Conservation (phyloP, 2,888 invertebrate genomes). For the Resseliella maxima region DNA sequence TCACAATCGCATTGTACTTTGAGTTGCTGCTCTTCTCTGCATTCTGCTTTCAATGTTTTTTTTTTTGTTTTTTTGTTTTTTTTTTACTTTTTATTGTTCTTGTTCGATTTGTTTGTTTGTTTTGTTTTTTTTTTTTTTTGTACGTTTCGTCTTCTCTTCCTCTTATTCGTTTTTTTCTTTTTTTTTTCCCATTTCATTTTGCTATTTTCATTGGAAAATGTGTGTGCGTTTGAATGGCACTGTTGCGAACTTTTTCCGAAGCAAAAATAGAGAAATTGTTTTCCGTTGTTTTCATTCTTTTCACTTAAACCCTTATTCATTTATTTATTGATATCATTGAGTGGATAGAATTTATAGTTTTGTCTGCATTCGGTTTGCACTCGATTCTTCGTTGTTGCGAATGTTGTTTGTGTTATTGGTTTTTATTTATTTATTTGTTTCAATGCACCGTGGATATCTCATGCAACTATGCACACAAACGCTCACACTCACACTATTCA, state of each 20-base stretch:
- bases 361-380: constrained; percentile 22
- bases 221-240: constrained; percentile 10
- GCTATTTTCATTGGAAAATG: not conserved
- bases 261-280: constrained; percentile 42
- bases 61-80: not conserved
- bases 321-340: constrained; percentile 53
- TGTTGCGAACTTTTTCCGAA: not conserved
- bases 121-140: not conserved
- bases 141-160: no score
- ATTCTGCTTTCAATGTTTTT: not conserved
- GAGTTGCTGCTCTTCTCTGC: not conserved
- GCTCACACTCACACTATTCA: not conserved
- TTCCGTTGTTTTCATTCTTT: constrained; percentile 48
- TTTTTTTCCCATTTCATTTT: no score
- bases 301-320: constrained; percentile 48
- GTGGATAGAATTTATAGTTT: constrained; percentile 51
- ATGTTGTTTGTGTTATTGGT: constrained; percentile 36
- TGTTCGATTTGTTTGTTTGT: not conserved
- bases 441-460: not conserved
- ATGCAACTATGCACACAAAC: not conserved
- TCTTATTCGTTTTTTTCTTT: no score
- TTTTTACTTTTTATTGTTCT: no score
- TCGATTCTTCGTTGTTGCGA: not conserved
- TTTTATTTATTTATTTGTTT: constrained; percentile 45
- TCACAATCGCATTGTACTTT: not conserved